phyloP scores from a whole-genome alignment of 2,113 vertebrate genomes.

The Procavia capensis region DNA sequence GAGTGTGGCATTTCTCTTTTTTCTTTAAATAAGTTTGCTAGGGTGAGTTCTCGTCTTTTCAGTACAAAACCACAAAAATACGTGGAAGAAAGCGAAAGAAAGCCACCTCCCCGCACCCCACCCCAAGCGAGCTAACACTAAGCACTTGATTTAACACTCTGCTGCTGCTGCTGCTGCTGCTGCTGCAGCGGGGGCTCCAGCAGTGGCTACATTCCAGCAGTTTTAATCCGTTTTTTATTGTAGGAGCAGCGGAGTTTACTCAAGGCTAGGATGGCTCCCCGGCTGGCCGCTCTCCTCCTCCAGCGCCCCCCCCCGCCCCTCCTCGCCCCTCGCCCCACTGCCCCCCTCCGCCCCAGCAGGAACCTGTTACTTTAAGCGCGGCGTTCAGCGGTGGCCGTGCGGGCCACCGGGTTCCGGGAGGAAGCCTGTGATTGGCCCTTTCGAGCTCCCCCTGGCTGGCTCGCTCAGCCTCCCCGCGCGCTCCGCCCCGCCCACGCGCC shows the following conservation, averaged over 20 bases:
- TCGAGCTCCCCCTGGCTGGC: slow-evolving; percentile 67
- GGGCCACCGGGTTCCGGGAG: slow-evolving; percentile 66
- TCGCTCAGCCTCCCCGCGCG: slow-evolving; percentile 69
- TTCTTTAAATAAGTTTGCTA: slow-evolving; percentile 75
- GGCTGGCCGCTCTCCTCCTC: slow-evolving; percentile 39
- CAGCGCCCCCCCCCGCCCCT: neutral
- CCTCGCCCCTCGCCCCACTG: neutral
- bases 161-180: slow-evolving; percentile 13
- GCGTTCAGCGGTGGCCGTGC: slow-evolving; percentile 57
- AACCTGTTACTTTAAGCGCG: slow-evolving; percentile 82
- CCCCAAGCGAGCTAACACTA: slow-evolving; percentile 11
- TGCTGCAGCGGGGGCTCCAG: slow-evolving; percentile 56
- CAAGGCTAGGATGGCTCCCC: slow-evolving; percentile 62
- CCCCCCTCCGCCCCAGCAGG: neutral
- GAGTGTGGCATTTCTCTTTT: slow-evolving; percentile 36
- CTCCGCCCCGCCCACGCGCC: slow-evolving; percentile 73
- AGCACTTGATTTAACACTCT: slow-evolving; percentile 61
- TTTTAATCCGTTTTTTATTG: slow-evolving; percentile 84
- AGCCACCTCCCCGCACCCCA: neutral
- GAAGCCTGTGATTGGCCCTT: slow-evolving; percentile 76
- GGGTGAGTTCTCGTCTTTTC: slow-evolving; percentile 61
- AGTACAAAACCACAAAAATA: slow-evolving; percentile 67
- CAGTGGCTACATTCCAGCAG: slow-evolving; percentile 81
- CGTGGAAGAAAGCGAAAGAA: slow-evolving; percentile 58
- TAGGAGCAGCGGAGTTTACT: slow-evolving; percentile 70